A percentile compares a stretch with the other conserved stretches of the same genome.
These are phyloP conservation scores for Drosophila anomalata DNA, from an alignment of 2,888 invertebrate species.

Conservation along the genomic window DNA sequence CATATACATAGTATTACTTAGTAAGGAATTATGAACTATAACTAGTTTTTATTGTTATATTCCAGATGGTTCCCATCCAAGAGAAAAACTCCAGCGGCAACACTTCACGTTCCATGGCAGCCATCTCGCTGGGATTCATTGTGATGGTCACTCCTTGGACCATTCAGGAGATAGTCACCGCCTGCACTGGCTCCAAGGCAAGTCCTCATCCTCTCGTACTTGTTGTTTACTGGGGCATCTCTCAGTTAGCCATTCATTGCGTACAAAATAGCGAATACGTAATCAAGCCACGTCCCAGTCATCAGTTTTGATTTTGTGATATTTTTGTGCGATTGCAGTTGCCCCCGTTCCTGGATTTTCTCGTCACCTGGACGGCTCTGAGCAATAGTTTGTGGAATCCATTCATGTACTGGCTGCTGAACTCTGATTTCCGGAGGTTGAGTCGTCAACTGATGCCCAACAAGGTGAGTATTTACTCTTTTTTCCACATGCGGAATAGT, in stretches of 20 bases:
- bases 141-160: conserved; percentile 96
- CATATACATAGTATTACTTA: too few species aligned
- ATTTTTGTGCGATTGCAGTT: conserved; percentile 85
- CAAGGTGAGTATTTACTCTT: conserved; percentile 85
- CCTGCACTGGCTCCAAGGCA: conserved; percentile 93
- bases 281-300: conserved; percentile 46
- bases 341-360: conserved; percentile 92
- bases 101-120: conserved; percentile 94
- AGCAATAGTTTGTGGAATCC: conserved; percentile 97
- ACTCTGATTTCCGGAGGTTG: conserved; percentile 92
- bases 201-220: conserved; percentile 30
- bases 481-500: not conserved
- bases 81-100: conserved; percentile 88
- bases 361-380: conserved; percentile 93
- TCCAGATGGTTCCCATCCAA: conserved; percentile 83
- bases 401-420: conserved; percentile 94
- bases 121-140: conserved; percentile 95
- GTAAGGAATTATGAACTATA: not conserved
- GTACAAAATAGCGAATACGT: conserved; percentile 54
- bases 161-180: conserved; percentile 95
- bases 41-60: conserved; percentile 38
- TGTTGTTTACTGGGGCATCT: not conserved
- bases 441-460: conserved; percentile 90
- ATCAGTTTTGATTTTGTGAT: conserved; percentile 37
- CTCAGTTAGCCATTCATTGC: conserved; percentile 1